phyloP scores from a whole-genome alignment of 2,888 invertebrate species.

The Onchidella celtica region DNA sequence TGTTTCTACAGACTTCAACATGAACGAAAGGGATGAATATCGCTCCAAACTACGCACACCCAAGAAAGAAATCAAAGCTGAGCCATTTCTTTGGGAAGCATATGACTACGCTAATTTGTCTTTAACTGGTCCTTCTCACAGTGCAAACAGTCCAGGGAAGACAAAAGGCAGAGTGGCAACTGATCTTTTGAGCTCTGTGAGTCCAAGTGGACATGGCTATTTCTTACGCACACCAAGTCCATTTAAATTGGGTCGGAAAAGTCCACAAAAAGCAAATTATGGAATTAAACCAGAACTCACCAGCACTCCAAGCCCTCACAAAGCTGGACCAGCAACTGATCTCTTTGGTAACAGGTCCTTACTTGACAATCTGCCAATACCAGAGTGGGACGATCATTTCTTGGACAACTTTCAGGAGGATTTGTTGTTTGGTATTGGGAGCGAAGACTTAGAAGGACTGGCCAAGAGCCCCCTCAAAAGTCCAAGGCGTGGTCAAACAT shows the following conservation, averaged over 20 bases:
- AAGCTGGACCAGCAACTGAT: constrained; percentile 33
- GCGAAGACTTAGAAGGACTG: constrained; percentile 43
- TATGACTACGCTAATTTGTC: constrained; percentile 3
- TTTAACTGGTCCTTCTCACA: constrained; percentile 3
- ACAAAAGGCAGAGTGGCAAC: not conserved
- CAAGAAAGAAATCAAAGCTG: constrained; percentile 31
- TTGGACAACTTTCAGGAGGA: constrained; percentile 49
- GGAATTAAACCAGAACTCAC: constrained; percentile 21
- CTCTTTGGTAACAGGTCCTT: constrained; percentile 49
- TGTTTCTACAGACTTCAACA: not conserved
- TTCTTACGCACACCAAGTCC: constrained; percentile 48
- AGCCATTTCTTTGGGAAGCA: not conserved
- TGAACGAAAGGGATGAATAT: constrained; percentile 41
- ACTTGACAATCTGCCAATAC: constrained; percentile 40
- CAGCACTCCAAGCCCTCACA: constrained; percentile 43
- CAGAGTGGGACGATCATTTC: constrained; percentile 51
- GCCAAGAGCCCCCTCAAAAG: constrained; percentile 40
- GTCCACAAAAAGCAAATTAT: not conserved
- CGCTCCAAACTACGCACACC: constrained; percentile 43
- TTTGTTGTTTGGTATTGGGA: constrained; percentile 40
- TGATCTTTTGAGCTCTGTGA: not conserved
- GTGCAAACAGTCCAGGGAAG: constrained; percentile 34
- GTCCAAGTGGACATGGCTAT: constrained; percentile 46
- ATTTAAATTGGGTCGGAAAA: constrained; percentile 20
- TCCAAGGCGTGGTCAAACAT: constrained; percentile 32